Base-by-base conservation (phyloP, 2,113 vertebrate species). In the Dipodomys stephensi region DNA sequence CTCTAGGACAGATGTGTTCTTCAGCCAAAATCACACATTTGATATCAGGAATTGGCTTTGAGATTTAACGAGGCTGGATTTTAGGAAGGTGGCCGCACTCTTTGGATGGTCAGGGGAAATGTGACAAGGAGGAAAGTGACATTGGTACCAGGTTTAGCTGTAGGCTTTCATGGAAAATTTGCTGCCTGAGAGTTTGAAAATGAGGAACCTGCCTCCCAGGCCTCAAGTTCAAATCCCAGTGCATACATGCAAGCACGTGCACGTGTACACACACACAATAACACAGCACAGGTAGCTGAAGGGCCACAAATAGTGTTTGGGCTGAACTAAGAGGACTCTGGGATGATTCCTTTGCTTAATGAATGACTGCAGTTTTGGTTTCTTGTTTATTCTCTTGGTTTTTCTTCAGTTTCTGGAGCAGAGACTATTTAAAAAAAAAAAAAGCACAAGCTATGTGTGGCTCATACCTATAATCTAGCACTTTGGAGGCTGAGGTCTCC, bases 331-430 rank as follows among this genome's bases (percentile, higher is more conserved):
- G 39, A 39, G 39, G 39, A 39, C 39, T 74, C 16, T 83, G 57
- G 62, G 44, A 12, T 80, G 73, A 4, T 19, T 80, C 65, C 62
- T 67, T 39, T 39, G 20, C 64, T 46, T 28, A 85, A 39, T 39
- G 39, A 39, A 39, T 39, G 39, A 39, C 39, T 39, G 39, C 39
- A 39, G 39, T 39, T 39, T 39, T 39, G 39, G 39, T 39, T 57
- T 22, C 69, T 73, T 76, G 27, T 67, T 53, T 82, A 67, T 62
- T 77, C 44, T 44, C 13, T 53, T 76, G 27, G 11, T 90, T 91
- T 88, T 19, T 74, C 67, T 77, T 32, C 35, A 69, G 7, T 49
- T 89, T 91, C 35, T 60, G 65, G 84, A 91, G 79, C 79, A 39
- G 53, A 89, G 65, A 93, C 49, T 91, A 57, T 67, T 39, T 13